phyloP scores from a whole-genome alignment of 2,113 vertebrate species.

The Kryptolebias marmoratus region DNA sequence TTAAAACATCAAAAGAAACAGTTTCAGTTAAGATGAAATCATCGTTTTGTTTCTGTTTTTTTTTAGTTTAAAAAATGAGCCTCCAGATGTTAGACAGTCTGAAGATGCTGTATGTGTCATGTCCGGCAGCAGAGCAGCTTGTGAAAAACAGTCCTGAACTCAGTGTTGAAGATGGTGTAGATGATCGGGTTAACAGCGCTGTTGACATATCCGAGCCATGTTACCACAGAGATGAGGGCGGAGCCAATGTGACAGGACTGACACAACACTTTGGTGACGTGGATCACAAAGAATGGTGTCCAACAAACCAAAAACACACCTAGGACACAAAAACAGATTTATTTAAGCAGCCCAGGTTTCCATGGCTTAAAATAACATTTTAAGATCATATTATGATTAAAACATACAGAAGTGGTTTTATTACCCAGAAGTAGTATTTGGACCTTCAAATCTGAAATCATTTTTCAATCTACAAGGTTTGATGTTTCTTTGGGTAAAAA shows the following conservation, averaged over 20 bases:
- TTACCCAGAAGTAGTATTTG: too few species aligned
- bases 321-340: conserved; percentile 33
- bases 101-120: conserved; percentile 13
- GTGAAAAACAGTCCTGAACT: conserved; percentile 82
- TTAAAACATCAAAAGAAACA: too few species aligned
- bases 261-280: conserved; percentile 79
- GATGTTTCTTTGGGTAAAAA: not conserved
- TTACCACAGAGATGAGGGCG: conserved; percentile 79
- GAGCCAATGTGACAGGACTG: conserved; percentile 72
- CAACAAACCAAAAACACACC: conserved; percentile 82
- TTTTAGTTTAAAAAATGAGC: too few species aligned
- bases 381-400: too few species aligned
- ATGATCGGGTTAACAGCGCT: conserved; percentile 82
- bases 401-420: too few species aligned
- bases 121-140: conserved; percentile 77
- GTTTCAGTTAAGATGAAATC: too few species aligned
- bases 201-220: conserved; percentile 84
- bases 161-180: conserved; percentile 80
- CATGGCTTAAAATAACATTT: too few species aligned
- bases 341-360: too few species aligned
- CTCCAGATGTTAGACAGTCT: too few species aligned
- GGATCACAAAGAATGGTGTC: conserved; percentile 82
- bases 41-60: too few species aligned
- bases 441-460: too few species aligned
- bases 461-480: too few species aligned